Base-by-base conservation (phyloP, 2,888 invertebrate species). In the Drosophila tripunctata region DNA sequence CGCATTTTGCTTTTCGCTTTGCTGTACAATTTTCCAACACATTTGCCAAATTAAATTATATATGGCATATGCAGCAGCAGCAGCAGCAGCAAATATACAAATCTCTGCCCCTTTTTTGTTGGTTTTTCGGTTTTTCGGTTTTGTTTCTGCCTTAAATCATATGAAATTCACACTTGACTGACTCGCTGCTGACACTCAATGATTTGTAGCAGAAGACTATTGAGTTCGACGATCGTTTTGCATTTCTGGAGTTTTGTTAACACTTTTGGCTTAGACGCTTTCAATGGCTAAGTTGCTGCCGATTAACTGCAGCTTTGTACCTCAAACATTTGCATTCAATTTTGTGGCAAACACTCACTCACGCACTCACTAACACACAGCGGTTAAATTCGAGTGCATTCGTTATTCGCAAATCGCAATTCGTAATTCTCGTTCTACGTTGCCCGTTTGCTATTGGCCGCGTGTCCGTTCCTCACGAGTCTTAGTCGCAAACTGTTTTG, bases 401-500 rank as follows among this genome's bases (percentile, higher is more conserved):
- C 68, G 71, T 63, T 15, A 64, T 40, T 51, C 52, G 52, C 36
- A 47, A 51, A 52, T 65, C 62, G 55, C 27, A 27, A 61, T 70
- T 75, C 75, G 57, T 54, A 72, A 65, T 60, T 48, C 45, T 57
- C 45, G 38, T 14, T 30, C n/a, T n/a, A n/a, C n/a, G n/a, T 21
- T 19, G 76, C 72, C 63, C 73, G 68, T 61, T 74, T 76, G 74
- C 71, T 56, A 85, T 87, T 85, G 87, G 83, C 73, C 76, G 69
- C 69, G 76, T 76, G 85, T 85, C 90, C 86, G 87, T 83, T 84
- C 89, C 79, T 88, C 67, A 88, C 90, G 88, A 89, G 87, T 83
- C 80, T 78, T 84, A 80, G 81, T 88, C 83, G 88, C 89, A 88
- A 90, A 89, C 89, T 89, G 88, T 77, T 87, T 83, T 79, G 78